These are phyloP conservation scores for Perizoma flavofasciatum DNA, from an alignment of 2,888 invertebrate species.

Conservation along the genomic window DNA sequence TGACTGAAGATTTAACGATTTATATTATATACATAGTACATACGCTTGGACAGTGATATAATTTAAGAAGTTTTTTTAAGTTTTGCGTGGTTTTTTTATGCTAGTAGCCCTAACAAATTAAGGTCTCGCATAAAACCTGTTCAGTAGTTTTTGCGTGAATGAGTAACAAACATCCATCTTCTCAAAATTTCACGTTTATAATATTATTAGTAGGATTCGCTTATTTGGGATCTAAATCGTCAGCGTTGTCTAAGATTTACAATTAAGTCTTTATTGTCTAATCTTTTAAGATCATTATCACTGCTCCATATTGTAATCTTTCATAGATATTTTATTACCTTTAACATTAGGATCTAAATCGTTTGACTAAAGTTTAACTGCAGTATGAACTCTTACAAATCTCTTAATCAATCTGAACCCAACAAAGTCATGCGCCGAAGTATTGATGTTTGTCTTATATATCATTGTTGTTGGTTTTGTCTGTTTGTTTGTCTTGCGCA, in stretches of 20 bases:
- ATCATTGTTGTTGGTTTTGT: conserved; percentile 51
- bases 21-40: conserved; percentile 19
- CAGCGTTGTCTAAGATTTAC: conserved; percentile 1
- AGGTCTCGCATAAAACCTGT: too few relatives aligned
- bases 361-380: conserved; percentile 30
- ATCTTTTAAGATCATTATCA: neutral
- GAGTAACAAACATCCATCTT: too few relatives aligned
- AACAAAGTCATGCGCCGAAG: conserved; percentile 59
- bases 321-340: neutral
- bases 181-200: too few relatives aligned
- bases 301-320: neutral
- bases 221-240: conserved; percentile 15
- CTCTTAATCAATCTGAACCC: conserved; percentile 70
- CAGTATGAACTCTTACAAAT: conserved; percentile 55
- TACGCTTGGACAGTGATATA: conserved; percentile 3
- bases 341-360: conserved; percentile 3
- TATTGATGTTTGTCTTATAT: conserved; percentile 55
- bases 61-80: neutral
- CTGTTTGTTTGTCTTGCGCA: conserved; percentile 43
- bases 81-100: neutral
- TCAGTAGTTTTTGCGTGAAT: too few relatives aligned
- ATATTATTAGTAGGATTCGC: too few relatives aligned
- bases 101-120: too few relatives aligned
- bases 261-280: neutral
- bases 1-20: conserved; percentile 47